Percentiles rank a stretch among this genome's conserved stretches.
phyloP scores from a whole-genome alignment of 2,888 invertebrate species.

The Alcis repandata region DNA sequence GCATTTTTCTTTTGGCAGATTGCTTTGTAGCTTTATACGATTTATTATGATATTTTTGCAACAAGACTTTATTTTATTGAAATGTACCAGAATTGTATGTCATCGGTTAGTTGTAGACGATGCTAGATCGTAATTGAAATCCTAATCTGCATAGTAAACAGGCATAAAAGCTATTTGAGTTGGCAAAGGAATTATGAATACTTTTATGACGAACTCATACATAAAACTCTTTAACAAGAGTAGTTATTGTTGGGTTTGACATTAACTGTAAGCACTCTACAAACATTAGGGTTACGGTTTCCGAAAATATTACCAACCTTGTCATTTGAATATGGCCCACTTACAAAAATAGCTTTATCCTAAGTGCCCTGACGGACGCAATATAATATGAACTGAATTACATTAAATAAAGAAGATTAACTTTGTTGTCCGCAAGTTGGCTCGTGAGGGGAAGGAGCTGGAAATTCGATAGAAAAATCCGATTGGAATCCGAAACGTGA shows the following conservation, averaged over 20 bases:
- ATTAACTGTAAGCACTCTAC: neutral
- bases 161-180: neutral
- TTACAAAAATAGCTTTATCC: slow-evolving; percentile 6
- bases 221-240: neutral
- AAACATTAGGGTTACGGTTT: slow-evolving; percentile 3
- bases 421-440: slow-evolving; percentile 48
- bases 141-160: neutral
- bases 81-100: no score
- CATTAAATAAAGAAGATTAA: slow-evolving; percentile 41
- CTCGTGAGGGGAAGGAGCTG: slow-evolving; percentile 46
- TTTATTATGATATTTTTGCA: slow-evolving; percentile 8
- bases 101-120: neutral
- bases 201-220: neutral
- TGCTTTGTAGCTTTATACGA: neutral
- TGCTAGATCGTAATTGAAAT: neutral
- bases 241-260: neutral
- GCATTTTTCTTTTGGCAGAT: slow-evolving; percentile 23
- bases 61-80: neutral
- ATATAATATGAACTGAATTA: slow-evolving; percentile 20
- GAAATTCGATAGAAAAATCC: slow-evolving; percentile 68
- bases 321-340: slow-evolving; percentile 13
- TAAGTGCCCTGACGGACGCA: slow-evolving; percentile 4
- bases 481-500: slow-evolving; percentile 66
- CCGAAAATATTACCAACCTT: neutral
- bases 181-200: neutral